Conservation (phyloP, 2,797 vertebrate species). For the Crenuchus spilurus region DNA sequence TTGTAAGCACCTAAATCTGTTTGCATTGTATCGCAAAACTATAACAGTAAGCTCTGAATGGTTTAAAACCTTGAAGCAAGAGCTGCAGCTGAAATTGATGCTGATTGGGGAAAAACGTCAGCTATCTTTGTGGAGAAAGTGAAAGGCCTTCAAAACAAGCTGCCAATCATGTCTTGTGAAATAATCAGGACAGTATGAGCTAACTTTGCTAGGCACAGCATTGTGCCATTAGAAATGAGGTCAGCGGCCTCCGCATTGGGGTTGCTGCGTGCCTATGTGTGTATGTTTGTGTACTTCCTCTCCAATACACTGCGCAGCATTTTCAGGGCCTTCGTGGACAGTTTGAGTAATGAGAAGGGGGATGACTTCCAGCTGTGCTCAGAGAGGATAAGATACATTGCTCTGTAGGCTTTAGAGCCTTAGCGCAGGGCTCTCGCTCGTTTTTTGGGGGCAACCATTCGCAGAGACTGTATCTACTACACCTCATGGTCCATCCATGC, state of each 20-base stretch:
- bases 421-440: slow-evolving; percentile 28
- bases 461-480: slow-evolving; percentile 7
- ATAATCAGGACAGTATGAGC: neutral
- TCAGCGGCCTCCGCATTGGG: slow-evolving; percentile 12
- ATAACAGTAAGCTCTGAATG: too few relatives aligned
- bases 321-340: slow-evolving; percentile 49
- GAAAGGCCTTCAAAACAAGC: neutral
- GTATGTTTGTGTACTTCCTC: slow-evolving; percentile 11
- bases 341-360: slow-evolving; percentile 53
- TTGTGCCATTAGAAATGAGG: slow-evolving; percentile 24
- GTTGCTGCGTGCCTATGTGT: slow-evolving; percentile 20
- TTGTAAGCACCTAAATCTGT: too few relatives aligned
- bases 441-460: slow-evolving; percentile 20
- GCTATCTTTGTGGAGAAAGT: neutral
- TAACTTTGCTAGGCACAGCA: slow-evolving; percentile 9
- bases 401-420: slow-evolving; percentile 29
- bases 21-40: too few relatives aligned
- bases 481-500: slow-evolving; percentile 33
- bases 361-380: slow-evolving; percentile 55
- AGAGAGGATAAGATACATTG: slow-evolving; percentile 47
- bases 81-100: too few relatives aligned
- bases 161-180: neutral
- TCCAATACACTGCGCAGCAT: slow-evolving; percentile 23
- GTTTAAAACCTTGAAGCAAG: too few relatives aligned
- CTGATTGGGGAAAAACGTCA: too few relatives aligned